phyloP scores from a whole-genome alignment of 2,888 invertebrate genomes.

The Eurytoma californica region DNA sequence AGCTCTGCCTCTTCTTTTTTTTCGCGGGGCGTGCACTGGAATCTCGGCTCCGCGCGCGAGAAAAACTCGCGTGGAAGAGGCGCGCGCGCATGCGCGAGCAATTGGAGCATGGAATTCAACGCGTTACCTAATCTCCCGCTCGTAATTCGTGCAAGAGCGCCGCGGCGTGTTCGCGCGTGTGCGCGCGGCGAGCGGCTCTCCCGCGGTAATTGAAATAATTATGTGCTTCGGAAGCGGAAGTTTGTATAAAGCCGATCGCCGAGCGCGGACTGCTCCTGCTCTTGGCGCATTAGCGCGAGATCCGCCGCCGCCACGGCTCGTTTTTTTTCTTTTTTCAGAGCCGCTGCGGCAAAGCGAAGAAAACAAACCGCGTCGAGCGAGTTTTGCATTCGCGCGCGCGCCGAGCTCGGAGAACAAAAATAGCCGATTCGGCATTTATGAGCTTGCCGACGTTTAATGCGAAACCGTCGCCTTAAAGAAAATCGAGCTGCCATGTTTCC shows the following conservation, averaged over 20 bases:
- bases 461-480: neutral
- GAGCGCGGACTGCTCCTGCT: neutral
- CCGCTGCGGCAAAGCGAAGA: neutral
- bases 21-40: neutral
- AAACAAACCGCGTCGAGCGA: too few species aligned
- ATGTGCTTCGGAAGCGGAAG: slow-evolving; percentile 52
- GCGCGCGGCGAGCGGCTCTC: neutral
- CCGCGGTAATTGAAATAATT: slow-evolving; percentile 46
- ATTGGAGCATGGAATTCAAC: slow-evolving; percentile 46
- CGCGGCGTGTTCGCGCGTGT: neutral
- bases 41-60: neutral
- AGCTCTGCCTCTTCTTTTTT: neutral
- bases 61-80: neutral
- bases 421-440: neutral
- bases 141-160: slow-evolving; percentile 21
- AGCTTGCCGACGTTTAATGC: neutral
- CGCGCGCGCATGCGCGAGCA: slow-evolving; percentile 15
- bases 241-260: slow-evolving; percentile 33
- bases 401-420: too few species aligned
- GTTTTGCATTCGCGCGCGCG: too few species aligned
- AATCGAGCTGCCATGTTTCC: neutral
- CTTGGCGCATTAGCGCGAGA: neutral
- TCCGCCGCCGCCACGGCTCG: neutral
- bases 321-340: neutral
- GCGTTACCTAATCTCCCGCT: slow-evolving; percentile 52